A percentile compares a stretch with the other conserved stretches of the same genome.
Evolutionary conservation across 2,797 vertebrate species (phyloP).

Genomic region (Gobio occitaniae): DNA sequence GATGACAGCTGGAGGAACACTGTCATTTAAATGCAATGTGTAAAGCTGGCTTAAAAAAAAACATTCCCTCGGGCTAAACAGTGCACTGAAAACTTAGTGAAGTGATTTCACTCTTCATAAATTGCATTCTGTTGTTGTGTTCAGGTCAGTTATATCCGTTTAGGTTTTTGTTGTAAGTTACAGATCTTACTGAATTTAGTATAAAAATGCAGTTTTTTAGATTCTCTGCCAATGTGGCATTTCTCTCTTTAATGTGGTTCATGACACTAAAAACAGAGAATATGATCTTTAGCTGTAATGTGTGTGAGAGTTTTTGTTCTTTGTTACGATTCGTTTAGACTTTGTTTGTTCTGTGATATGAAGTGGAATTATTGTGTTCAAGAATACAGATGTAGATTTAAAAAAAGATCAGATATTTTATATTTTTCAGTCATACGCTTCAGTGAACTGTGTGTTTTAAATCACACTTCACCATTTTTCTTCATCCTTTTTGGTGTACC

Average conservation of each 20-base stretch:
- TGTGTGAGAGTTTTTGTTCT: neutral
- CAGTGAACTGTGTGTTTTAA: neutral
- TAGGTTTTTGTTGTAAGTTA: neutral
- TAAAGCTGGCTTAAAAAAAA: constrained; percentile 39
- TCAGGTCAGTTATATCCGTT: neutral
- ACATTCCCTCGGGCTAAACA: constrained; percentile 44
- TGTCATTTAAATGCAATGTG: constrained; percentile 49
- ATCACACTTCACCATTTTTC: neutral
- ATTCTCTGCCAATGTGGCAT: neutral
- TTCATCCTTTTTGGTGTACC: neutral
- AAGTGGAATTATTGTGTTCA: neutral
- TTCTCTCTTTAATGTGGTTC: neutral
- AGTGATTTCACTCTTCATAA: constrained; percentile 35
- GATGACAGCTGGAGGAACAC: constrained; percentile 54
- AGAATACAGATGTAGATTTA: neutral
- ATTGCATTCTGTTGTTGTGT: constrained; percentile 29
- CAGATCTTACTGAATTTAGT: too few species aligned
- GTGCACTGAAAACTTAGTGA: constrained; percentile 19
- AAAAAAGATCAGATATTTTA: neutral
- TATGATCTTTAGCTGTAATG: neutral
- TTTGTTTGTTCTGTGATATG: neutral
- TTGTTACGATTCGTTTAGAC: neutral
- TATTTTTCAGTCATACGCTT: neutral
- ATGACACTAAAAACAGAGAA: neutral
- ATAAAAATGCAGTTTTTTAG: neutral